phyloP scores from a whole-genome alignment of 1,140 invertebrate species.

The Drosophila setifemur region DNA sequence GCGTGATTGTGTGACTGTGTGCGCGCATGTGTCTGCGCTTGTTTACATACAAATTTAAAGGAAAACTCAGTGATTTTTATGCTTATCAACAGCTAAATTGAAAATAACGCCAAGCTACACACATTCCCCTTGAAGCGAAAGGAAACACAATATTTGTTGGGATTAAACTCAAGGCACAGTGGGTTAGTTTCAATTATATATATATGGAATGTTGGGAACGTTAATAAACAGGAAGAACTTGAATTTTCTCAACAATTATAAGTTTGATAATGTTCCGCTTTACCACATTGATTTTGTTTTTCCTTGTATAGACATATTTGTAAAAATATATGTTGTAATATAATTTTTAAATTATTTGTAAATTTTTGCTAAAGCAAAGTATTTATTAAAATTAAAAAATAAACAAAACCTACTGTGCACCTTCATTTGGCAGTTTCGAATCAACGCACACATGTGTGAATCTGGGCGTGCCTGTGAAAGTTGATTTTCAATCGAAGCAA shows the following conservation, averaged over 20 bases:
- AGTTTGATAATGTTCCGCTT: too few relatives aligned
- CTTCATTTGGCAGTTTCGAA: slow-evolving; percentile 62
- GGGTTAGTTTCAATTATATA: not conserved
- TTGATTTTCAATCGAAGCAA: slow-evolving; percentile 77
- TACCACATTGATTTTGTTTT: too few relatives aligned
- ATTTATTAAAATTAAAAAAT: too few relatives aligned
- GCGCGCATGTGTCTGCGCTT: slow-evolving; percentile 10
- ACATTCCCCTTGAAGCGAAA: slow-evolving; percentile 26
- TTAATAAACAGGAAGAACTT: not conserved
- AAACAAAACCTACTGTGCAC: slow-evolving; percentile 66
- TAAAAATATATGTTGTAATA: too few relatives aligned
- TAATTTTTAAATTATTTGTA: not conserved
- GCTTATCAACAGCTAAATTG: slow-evolving; percentile 71
- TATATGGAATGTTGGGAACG: too few relatives aligned
- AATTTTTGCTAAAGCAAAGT: not conserved
- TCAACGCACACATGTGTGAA: slow-evolving; percentile 46
- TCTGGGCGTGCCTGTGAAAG: slow-evolving; percentile 39
- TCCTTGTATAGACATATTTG: too few relatives aligned
- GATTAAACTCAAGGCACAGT: slow-evolving; percentile 13
- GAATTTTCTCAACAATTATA: too few relatives aligned
- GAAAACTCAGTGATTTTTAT: slow-evolving; percentile 72
- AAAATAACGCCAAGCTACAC: slow-evolving; percentile 54
- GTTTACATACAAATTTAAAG: slow-evolving; percentile 77
- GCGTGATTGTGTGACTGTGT: not conserved
- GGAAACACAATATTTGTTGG: slow-evolving; percentile 46